Evolutionary conservation across 2,797 vertebrate genomes (phyloP).

Genomic region (Tokudaia tokunoshimensis): DNA sequence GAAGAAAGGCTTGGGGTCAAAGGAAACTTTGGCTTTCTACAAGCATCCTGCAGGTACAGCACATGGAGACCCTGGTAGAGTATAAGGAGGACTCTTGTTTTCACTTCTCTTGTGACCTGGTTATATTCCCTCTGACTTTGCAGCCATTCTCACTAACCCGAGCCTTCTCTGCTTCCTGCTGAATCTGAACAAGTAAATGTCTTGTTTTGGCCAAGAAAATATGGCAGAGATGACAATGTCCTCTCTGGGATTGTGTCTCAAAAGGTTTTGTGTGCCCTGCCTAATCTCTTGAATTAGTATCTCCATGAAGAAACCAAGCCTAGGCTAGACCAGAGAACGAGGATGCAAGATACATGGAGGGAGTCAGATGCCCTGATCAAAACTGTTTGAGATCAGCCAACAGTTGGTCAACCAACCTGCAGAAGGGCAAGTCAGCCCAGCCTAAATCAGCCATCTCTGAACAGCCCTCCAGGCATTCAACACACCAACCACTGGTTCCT

Average conservation of each 20-base stretch:
- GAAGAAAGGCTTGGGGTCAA: background rate
- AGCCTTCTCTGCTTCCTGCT: background rate
- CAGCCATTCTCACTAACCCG: background rate
- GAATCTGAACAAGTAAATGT: background rate
- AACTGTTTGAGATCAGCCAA: constrained; percentile 19
- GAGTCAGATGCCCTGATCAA: constrained; percentile 6
- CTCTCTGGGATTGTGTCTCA: background rate
- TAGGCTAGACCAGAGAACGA: background rate
- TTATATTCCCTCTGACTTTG: background rate
- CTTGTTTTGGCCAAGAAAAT: background rate
- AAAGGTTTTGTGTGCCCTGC: background rate
- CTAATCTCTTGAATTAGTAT: background rate
- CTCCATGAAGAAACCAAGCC: background rate
- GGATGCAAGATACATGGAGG: background rate
- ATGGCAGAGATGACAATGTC: background rate
- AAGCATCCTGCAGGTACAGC: background rate
- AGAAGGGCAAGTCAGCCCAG: background rate
- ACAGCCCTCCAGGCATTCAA: constrained; percentile 6
- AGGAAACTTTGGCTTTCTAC: background rate
- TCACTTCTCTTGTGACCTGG: background rate
- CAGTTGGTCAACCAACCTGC: constrained; percentile 8
- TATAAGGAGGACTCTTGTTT: background rate
- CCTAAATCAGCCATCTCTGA: constrained; percentile 21
- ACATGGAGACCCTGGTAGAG: background rate
- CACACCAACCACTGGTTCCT: constrained; percentile 1